Base-by-base conservation (phyloP, 2,113 vertebrate genomes). In the Pituophis catenifer region DNA sequence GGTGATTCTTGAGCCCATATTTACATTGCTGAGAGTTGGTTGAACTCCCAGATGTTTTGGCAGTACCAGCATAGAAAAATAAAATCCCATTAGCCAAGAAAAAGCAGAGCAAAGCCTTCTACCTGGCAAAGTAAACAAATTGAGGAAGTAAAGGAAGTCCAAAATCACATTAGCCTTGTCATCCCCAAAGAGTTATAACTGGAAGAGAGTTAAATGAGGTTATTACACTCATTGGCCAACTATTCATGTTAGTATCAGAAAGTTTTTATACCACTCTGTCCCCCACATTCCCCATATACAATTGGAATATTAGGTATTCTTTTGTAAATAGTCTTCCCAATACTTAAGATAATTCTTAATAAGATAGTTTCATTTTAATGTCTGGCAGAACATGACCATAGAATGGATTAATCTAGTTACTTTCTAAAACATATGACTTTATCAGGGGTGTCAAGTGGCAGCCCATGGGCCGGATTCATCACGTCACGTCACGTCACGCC, bases 301-400 rank as follows among this genome's bases (percentile, higher is more conserved):
- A n/a, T 70, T 70, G 29, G 29, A 70, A 70, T 70, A n/a, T 70
- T 70, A n/a, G 62, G 2, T 70, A 70, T 55, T 55, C 29, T 70
- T 70, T 70, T n/a, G 29, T 70, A 6, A 70, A 91, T 93, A 94
- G 65, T 90, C 96, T 85, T 44, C 21, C 88, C 94, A 92, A 95
- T 94, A 94, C 94, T 94, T 94, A 94, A 94, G 50, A 10, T 94
- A 95, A 96, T 93, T 29, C 50, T 90, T 95, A 93, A 92, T 91
- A 94, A 93, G 91, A 90, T 75, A 58, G 85, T 92, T n/a, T 93
- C 95, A 91, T 87, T 94, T 94, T 92, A 92, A 95, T 95, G 53
- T 94, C 95, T 94, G 93, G 23, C 21, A 87, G 93, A 33, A 95
- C 94, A 90, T 94, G 90, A 94, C 90, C 93, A 93, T 91, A 95